Evolutionary conservation across 2,888 invertebrate species (phyloP).

Genomic region (Hemithea aestivaria): DNA sequence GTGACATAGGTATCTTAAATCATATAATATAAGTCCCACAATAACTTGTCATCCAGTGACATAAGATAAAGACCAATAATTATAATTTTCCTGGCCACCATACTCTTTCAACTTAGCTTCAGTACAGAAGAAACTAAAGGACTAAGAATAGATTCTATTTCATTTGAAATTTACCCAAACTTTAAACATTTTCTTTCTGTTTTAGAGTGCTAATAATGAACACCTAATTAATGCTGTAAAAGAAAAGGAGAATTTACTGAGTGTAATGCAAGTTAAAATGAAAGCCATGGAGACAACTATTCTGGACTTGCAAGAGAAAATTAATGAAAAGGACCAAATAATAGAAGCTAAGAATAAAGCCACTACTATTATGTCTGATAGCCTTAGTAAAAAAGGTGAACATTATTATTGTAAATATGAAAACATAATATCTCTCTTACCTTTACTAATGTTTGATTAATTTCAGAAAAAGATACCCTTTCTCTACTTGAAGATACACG

Average conservation of each 20-base stretch:
- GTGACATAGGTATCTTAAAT: too few relatives aligned
- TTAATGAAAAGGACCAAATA: conserved; percentile 90
- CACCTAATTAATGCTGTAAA: conserved; percentile 84
- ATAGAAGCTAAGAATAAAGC: conserved; percentile 90
- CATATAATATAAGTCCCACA: too few relatives aligned
- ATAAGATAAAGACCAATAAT: too few relatives aligned
- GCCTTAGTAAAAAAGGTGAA: conserved; percentile 81
- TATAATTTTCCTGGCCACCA: too few relatives aligned
- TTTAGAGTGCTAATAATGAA: conserved; percentile 52
- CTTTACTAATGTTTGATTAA: not conserved
- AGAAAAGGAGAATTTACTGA: conserved; percentile 66
- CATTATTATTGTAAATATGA: not conserved
- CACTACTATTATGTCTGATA: conserved; percentile 86
- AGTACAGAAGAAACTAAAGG: too few relatives aligned
- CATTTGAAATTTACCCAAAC: too few relatives aligned
- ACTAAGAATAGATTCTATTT: too few relatives aligned
- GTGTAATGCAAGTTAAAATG: conserved; percentile 66
- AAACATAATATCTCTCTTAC: too few relatives aligned
- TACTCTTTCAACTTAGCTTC: too few relatives aligned
- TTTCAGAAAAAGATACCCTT: conserved; percentile 82
- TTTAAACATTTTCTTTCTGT: conserved; percentile 10
- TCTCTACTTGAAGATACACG: conserved; percentile 88
- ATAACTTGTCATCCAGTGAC: too few relatives aligned
- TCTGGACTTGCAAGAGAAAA: conserved; percentile 89
- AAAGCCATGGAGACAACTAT: conserved; percentile 85